Conservation (phyloP, 2,888 invertebrate genomes). For the Hydroisotoma schaefferi region DNA sequence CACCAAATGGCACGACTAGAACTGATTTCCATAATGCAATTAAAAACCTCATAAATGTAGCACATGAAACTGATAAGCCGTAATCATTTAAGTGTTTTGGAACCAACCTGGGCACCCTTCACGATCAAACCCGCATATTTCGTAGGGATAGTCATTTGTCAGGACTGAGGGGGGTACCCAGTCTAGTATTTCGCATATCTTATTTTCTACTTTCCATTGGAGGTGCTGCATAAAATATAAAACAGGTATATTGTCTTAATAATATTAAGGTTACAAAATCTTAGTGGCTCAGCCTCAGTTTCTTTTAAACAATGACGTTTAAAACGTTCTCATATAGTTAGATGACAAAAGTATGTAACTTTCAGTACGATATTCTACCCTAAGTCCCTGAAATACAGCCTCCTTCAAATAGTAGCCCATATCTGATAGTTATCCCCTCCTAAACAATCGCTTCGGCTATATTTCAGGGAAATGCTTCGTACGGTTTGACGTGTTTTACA, state of each 20-base stretch:
- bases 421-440: background rate
- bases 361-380: no score
- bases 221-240: conserved; percentile 27
- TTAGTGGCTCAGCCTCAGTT: no score
- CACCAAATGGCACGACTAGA: conserved; percentile 33
- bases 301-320: background rate
- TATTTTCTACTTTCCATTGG: conserved; percentile 33
- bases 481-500: no score
- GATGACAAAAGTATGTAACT: background rate
- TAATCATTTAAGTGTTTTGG: no score
- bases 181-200: conserved; percentile 36
- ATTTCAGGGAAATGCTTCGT: background rate
- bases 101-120: conserved; percentile 40
- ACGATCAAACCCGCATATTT: conserved; percentile 38
- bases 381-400: no score
- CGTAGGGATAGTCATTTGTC: conserved; percentile 34
- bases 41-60: background rate
- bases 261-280: no score
- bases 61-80: no score
- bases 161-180: conserved; percentile 38
- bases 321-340: background rate
- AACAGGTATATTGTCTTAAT: no score
- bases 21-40: conserved; percentile 17
- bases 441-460: background rate
- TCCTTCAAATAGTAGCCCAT: no score